Percentiles rank a stretch among this genome's conserved stretches.
phyloP scores from a whole-genome alignment of 2,113 vertebrate species.

The Bettongia penicillata region DNA sequence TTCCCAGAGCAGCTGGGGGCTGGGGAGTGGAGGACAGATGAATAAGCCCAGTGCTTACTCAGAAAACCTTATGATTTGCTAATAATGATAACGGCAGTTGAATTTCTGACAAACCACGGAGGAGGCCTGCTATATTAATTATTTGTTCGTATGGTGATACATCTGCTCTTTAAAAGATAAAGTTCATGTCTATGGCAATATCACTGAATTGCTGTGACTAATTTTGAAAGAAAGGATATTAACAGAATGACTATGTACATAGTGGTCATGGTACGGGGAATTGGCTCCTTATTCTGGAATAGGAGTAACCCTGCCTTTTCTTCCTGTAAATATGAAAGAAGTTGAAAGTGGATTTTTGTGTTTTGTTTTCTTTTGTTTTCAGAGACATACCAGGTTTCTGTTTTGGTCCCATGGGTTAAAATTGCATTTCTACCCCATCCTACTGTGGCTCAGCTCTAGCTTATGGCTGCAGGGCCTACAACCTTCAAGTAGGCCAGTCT shows the following conservation, averaged over 20 bases:
- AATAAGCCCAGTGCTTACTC: constrained; percentile 64
- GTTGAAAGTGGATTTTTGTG: not conserved
- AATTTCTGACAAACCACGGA: constrained; percentile 13
- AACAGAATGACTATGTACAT: constrained; percentile 9
- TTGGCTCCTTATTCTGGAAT: not conserved
- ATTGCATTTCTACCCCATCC: not conserved
- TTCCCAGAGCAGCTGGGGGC: constrained; percentile 66
- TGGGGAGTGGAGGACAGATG: constrained; percentile 54
- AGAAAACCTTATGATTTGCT: constrained; percentile 70
- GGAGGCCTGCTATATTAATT: constrained; percentile 53
- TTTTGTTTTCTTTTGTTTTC: too few species aligned
- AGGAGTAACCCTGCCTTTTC: not conserved
- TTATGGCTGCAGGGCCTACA: not conserved
- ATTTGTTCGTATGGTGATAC: constrained; percentile 27
- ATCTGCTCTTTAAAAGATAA: constrained; percentile 55
- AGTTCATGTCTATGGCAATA: not conserved
- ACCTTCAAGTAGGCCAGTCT: not conserved
- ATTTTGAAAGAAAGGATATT: constrained; percentile 34
- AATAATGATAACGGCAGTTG: constrained; percentile 60
- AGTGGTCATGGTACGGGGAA: not conserved
- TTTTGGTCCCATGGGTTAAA: not conserved
- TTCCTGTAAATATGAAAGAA: not conserved
- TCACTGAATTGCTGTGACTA: not conserved
- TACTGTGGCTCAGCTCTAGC: not conserved
- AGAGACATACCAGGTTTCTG: not conserved